Percentiles rank a stretch among this genome's conserved stretches.
Evolutionary conservation across 2,113 vertebrate genomes (phyloP).

Genomic region (Grallaria varia): DNA sequence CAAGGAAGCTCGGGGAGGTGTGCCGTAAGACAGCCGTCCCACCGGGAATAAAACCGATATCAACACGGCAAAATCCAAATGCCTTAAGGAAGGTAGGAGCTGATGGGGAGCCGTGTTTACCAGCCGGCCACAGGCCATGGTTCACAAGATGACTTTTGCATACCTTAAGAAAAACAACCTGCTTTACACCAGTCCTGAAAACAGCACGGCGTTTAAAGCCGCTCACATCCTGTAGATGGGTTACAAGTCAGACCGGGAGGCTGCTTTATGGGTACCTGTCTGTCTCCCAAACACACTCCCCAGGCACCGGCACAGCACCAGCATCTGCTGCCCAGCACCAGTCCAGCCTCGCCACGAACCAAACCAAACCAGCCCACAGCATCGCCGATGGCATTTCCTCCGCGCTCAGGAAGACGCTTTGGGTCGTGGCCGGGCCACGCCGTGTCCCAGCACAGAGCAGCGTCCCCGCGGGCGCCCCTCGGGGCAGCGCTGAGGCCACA

Average conservation of each 20-base stretch:
- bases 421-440: neutral
- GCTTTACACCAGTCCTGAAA: neutral
- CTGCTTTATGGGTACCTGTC: neutral
- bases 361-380: neutral
- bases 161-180: neutral
- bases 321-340: neutral
- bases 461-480: accelerated
- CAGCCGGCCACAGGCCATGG: neutral
- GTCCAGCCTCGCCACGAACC: neutral
- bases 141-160: neutral
- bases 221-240: accelerated
- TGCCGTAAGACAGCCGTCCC: neutral
- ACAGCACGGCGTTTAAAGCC: neutral
- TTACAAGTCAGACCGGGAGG: neutral
- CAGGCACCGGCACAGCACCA: neutral
- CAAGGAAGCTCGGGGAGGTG: accelerated
- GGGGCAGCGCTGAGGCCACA: neutral
- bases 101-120: accelerated
- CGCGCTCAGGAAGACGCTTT: accelerated
- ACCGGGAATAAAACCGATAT: neutral
- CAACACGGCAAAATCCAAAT: neutral
- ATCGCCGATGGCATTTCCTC: neutral
- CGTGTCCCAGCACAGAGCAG: neutral
- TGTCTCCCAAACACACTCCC: accelerated
- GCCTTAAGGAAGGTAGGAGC: neutral